Evolutionary conservation across 2,888 invertebrate genomes (phyloP).

Genomic region (Polydrusus cervinus): DNA sequence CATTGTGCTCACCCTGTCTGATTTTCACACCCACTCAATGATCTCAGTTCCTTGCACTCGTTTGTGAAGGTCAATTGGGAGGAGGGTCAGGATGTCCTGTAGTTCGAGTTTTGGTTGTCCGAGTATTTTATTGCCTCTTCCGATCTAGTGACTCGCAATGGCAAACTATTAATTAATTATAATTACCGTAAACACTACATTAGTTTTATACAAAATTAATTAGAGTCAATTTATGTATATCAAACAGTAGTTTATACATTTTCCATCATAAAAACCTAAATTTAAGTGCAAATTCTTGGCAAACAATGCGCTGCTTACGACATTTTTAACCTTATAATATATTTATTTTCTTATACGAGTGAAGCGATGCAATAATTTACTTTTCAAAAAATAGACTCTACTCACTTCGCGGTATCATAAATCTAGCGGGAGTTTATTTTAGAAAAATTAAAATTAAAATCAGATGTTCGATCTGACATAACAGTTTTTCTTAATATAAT

Average conservation of each 20-base stretch:
- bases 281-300: slow-evolving; percentile 34
- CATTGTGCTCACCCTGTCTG: too few relatives aligned
- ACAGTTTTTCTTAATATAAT: background rate
- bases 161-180: too few relatives aligned
- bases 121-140: too few relatives aligned
- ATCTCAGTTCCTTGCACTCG: too few relatives aligned
- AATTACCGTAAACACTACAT: too few relatives aligned
- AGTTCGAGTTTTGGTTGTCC: too few relatives aligned
- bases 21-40: too few relatives aligned
- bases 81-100: too few relatives aligned
- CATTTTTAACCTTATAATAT: slow-evolving; percentile 33
- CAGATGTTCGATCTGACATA: slow-evolving; percentile 23
- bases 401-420: slow-evolving; percentile 33
- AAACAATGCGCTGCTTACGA: slow-evolving; percentile 29
- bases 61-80: too few relatives aligned
- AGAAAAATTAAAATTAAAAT: slow-evolving; percentile 24
- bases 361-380: slow-evolving; percentile 20
- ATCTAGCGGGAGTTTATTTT: slow-evolving; percentile 24
- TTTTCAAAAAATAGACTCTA: slow-evolving; percentile 23
- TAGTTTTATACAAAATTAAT: background rate
- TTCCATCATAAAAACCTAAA: slow-evolving; percentile 12
- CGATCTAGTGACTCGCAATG: too few relatives aligned
- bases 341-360: slow-evolving; percentile 28
- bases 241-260: slow-evolving; percentile 12
- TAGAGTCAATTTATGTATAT: slow-evolving; percentile 16